Percentiles rank a stretch among this genome's conserved stretches.
These are phyloP conservation scores for Saturnia pavonia DNA, from an alignment of 2,888 invertebrate genomes.

Conservation along the genomic window DNA sequence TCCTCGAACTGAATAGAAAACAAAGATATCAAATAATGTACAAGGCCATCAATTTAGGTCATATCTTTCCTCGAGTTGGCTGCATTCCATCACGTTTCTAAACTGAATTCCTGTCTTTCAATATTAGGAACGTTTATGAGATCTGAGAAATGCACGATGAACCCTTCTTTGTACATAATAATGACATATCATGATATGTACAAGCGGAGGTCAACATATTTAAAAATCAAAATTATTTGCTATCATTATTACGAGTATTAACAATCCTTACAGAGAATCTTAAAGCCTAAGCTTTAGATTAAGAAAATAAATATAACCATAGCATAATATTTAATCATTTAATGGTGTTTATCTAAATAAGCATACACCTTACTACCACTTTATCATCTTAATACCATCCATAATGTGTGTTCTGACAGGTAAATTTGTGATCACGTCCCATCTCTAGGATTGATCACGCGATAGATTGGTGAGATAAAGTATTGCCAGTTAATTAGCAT, in stretches of 20 bases:
- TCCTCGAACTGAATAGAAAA: not conserved
- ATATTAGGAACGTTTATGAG: not conserved
- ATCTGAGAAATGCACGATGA: not conserved
- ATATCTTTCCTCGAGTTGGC: not conserved
- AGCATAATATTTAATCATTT: too few species aligned
- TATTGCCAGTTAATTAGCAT: too few species aligned
- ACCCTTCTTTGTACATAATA: not conserved
- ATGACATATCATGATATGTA: not conserved
- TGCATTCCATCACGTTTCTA: not conserved
- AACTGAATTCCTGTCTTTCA: not conserved
- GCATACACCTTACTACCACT: too few species aligned
- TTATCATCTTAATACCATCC: too few species aligned
- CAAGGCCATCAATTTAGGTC: not conserved
- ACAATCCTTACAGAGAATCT: too few species aligned
- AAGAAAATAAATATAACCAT: too few species aligned
- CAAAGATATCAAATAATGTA: not conserved
- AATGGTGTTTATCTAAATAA: too few species aligned
- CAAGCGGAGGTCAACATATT: not conserved
- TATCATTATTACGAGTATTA: too few species aligned
- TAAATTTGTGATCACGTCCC: not conserved
- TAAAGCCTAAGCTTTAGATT: too few species aligned
- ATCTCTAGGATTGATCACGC: not conserved
- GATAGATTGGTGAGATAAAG: too few species aligned
- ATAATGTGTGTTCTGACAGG: too few species aligned
- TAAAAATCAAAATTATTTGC: too few species aligned